These are phyloP conservation scores for Listronotus oregonensis DNA, from an alignment of 1,140 invertebrate species.

Conservation along the genomic window DNA sequence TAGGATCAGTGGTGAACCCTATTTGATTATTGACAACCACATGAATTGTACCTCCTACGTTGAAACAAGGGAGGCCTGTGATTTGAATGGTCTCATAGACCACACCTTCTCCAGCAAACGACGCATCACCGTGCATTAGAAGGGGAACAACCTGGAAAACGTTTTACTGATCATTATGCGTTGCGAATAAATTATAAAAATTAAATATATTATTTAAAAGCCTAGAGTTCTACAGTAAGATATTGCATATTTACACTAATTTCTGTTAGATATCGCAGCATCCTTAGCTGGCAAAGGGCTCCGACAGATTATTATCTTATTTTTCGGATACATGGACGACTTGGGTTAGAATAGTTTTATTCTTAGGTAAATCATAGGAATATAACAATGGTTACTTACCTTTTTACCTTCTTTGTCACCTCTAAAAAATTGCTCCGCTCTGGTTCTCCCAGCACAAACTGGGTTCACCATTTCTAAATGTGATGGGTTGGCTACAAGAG, in stretches of 20 bases:
- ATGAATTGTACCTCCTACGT: slow-evolving; percentile 87
- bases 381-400: slow-evolving; percentile 42
- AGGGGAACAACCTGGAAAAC: slow-evolving; percentile 65
- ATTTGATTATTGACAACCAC: slow-evolving; percentile 91
- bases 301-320: no score
- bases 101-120: slow-evolving; percentile 84
- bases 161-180: no score
- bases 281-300: no score
- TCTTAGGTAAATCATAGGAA: no score
- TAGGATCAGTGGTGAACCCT: slow-evolving; percentile 92
- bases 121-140: slow-evolving; percentile 88
- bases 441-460: slow-evolving; percentile 78
- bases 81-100: slow-evolving; percentile 89
- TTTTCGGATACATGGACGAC: no score
- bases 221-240: no score
- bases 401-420: slow-evolving; percentile 75
- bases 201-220: no score
- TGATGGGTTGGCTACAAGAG: slow-evolving; percentile 88
- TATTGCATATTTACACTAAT: no score
- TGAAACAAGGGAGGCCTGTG: slow-evolving; percentile 82
- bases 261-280: no score
- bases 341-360: no score
- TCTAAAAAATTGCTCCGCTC: slow-evolving; percentile 85
- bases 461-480: slow-evolving; percentile 90
- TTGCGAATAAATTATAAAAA: no score